Evolutionary conservation across 2,888 invertebrate genomes (phyloP).

Genomic region (Drosophila infuscata): DNA sequence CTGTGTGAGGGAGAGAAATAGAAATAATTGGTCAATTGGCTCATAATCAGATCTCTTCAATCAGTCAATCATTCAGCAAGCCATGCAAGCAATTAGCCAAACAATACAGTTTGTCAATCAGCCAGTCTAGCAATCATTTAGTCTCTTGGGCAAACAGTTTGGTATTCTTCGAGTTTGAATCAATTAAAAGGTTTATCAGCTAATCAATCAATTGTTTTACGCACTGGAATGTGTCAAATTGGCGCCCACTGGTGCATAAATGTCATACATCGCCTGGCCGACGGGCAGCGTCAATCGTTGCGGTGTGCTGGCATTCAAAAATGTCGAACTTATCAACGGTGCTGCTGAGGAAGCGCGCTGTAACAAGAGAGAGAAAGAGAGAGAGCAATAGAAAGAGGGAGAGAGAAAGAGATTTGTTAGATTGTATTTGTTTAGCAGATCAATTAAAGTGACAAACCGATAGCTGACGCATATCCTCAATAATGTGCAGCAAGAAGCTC

Average conservation of each 20-base stretch:
- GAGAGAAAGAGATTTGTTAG: background rate
- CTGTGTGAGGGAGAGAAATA: conserved; percentile 49
- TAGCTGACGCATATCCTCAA: conserved; percentile 83
- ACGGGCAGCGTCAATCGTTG: conserved; percentile 64
- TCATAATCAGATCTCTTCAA: background rate
- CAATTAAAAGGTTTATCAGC: background rate
- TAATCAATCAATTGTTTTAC: conserved; percentile 24
- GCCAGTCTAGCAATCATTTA: background rate
- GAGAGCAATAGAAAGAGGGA: background rate
- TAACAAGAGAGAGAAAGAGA: background rate
- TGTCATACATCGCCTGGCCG: conserved; percentile 34
- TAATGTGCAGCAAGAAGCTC: conserved; percentile 79
- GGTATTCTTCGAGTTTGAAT: background rate
- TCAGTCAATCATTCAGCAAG: background rate
- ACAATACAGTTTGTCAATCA: background rate
- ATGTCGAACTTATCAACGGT: conserved; percentile 69
- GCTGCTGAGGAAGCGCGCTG: conserved; percentile 45
- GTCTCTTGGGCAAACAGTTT: background rate
- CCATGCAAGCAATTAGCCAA: background rate
- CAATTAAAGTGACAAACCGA: conserved; percentile 62
- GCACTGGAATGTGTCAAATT: conserved; percentile 78
- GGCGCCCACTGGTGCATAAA: conserved; percentile 60
- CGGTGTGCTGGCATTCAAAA: conserved; percentile 82
- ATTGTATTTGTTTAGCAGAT: background rate
- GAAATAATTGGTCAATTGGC: background rate